Conservation (phyloP, 2,797 vertebrate genomes). For the Scleropages formosus region DNA sequence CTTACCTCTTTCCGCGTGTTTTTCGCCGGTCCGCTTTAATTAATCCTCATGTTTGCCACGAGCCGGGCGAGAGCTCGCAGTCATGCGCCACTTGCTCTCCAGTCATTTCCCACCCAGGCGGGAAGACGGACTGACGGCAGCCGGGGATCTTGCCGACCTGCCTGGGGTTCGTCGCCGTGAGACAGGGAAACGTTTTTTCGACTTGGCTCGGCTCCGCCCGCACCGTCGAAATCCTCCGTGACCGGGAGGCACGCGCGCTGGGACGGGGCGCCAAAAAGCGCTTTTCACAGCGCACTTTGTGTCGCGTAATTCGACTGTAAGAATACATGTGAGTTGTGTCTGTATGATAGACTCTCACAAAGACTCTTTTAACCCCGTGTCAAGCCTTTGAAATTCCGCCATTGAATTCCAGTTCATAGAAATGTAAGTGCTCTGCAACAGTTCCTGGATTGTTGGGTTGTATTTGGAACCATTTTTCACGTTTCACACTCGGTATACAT, state of each 20-base stretch:
- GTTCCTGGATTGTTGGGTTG: no score
- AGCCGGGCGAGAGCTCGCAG: slow-evolving; percentile 11
- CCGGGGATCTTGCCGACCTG: slow-evolving; percentile 27
- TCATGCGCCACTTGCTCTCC: slow-evolving; percentile 34
- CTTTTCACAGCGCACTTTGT: neutral
- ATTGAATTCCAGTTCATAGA: no score
- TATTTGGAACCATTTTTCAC: no score
- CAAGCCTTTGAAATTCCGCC: no score
- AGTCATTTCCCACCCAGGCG: slow-evolving; percentile 23
- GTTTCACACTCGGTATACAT: no score
- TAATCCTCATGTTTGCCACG: slow-evolving; percentile 15
- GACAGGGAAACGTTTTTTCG: neutral
- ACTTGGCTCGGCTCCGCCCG: no score
- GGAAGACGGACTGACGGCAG: slow-evolving; percentile 8
- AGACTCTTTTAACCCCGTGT: no score
- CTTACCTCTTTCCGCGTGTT: neutral
- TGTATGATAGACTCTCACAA: no score
- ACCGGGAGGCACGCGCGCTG: neutral
- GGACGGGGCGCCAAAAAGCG: neutral
- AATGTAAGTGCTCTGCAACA: no score
- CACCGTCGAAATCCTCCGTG: neutral
- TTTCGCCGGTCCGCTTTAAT: slow-evolving; percentile 18
- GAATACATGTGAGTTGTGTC: neutral
- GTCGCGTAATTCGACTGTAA: neutral
- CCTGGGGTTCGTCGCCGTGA: slow-evolving; percentile 13